These are phyloP conservation scores for Onthophagus sagittarius DNA, from an alignment of 2,888 invertebrate species.

Conservation along the genomic window DNA sequence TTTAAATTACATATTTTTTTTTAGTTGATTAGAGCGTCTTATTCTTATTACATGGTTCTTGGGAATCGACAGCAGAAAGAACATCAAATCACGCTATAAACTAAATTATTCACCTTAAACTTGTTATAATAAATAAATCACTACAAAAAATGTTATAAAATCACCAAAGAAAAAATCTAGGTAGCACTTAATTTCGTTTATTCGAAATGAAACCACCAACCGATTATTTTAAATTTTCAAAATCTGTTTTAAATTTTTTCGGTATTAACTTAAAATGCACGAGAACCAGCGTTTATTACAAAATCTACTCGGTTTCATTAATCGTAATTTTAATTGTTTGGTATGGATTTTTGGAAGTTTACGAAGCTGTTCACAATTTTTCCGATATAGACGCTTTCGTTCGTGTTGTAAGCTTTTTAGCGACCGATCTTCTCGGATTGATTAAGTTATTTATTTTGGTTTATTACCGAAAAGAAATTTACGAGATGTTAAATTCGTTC, in stretches of 20 bases:
- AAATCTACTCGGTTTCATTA: constrained; percentile 1
- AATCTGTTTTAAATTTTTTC: not conserved
- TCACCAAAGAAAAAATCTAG: not conserved
- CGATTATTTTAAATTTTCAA: constrained; percentile 11
- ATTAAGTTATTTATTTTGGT: constrained; percentile 11
- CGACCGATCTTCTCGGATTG: constrained; percentile 13
- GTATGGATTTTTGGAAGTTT: constrained; percentile 14
- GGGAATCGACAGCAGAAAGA: constrained; percentile 1
- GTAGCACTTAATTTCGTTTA: not conserved
- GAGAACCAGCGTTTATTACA: constrained; percentile 4
- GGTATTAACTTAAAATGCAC: constrained; percentile 5
- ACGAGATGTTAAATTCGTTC: constrained; percentile 4
- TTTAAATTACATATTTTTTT: too few relatives aligned
- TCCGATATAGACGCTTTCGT: constrained; percentile 2
- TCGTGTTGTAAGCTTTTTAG: constrained; percentile 11
- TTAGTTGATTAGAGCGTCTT: constrained; percentile 15
- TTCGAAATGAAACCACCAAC: not conserved
- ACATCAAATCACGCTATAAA: not conserved
- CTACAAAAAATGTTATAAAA: not conserved
- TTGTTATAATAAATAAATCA: not conserved
- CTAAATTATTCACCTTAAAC: not conserved
- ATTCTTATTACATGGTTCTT: constrained; percentile 17
- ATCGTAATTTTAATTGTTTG: not conserved
- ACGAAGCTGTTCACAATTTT: constrained; percentile 13
- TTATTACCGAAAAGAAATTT: constrained; percentile 12